Percentiles rank a stretch among this genome's conserved stretches.
phyloP scores from a whole-genome alignment of 2,113 vertebrate genomes.

The Solea senegalensis region DNA sequence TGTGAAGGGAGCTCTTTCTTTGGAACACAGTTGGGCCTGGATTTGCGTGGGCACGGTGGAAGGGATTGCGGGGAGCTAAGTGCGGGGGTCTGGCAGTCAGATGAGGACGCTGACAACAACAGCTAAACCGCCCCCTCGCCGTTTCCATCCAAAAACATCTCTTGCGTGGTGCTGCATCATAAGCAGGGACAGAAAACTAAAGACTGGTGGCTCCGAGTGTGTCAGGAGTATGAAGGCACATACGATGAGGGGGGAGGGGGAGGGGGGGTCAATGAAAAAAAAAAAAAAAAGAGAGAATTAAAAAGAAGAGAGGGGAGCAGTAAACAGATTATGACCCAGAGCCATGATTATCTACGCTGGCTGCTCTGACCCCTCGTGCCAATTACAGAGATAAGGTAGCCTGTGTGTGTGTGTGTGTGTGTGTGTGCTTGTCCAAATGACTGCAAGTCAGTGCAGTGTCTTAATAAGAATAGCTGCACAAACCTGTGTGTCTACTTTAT shows the following conservation, averaged over 20 bases:
- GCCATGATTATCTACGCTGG: conserved; percentile 61
- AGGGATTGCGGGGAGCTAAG: background rate
- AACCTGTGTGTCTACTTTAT: background rate
- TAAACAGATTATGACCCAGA: conserved; percentile 58
- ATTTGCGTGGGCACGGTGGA: background rate
- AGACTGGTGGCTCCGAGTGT: background rate
- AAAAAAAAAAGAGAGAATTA: conserved; percentile 1
- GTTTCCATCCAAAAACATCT: conserved; percentile 33
- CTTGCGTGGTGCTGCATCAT: conserved; percentile 27
- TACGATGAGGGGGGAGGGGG: background rate
- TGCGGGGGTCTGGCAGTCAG: conserved; percentile 32
- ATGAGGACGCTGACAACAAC: conserved; percentile 50
- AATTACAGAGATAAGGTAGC: conserved; percentile 70
- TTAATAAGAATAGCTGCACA: too few species aligned
- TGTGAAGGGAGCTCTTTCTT: background rate
- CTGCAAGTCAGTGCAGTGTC: too few species aligned
- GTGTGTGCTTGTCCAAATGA: background rate
- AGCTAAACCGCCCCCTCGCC: conserved; percentile 16
- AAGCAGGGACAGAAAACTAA: background rate
- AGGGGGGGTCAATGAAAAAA: background rate
- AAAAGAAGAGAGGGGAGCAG: conserved; percentile 3
- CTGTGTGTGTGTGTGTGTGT: conserved; percentile 13
- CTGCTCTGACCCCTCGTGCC: conserved; percentile 59
- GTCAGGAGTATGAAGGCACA: background rate
- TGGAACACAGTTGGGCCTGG: background rate